phyloP scores from a whole-genome alignment of 2,888 invertebrate species.

The Callyntrura sp. region DNA sequence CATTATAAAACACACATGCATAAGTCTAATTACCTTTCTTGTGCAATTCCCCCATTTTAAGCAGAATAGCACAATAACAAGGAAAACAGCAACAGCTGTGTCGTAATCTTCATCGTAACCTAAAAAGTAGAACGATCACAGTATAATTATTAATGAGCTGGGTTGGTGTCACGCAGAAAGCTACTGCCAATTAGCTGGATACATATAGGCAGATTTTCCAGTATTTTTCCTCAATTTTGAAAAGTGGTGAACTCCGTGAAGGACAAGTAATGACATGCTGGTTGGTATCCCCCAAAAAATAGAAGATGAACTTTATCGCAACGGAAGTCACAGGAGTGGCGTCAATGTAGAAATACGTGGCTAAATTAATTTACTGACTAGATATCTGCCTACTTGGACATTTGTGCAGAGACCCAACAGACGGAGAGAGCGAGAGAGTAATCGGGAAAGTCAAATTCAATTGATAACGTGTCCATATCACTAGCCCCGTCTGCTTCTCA shows the following conservation, averaged over 20 bases:
- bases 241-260: too few species aligned
- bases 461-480: conserved; percentile 11
- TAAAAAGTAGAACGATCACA: too few species aligned
- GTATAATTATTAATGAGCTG: too few species aligned
- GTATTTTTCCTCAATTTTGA: background rate
- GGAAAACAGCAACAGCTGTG: background rate
- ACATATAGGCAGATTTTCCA: background rate
- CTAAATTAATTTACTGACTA: conserved; percentile 7
- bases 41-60: background rate
- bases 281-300: background rate
- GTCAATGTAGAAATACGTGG: background rate
- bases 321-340: background rate
- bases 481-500: conserved; percentile 24
- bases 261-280: background rate
- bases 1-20: too few species aligned
- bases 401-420: background rate
- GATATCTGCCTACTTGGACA: background rate
- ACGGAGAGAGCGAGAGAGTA: background rate
- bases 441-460: background rate
- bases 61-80: background rate
- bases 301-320: background rate
- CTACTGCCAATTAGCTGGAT: background rate
- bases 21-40: too few species aligned
- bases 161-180: background rate
- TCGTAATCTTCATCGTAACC: background rate